Evolutionary conservation across 2,888 invertebrate genomes (phyloP).

Genomic region (Pammene fasciana): DNA sequence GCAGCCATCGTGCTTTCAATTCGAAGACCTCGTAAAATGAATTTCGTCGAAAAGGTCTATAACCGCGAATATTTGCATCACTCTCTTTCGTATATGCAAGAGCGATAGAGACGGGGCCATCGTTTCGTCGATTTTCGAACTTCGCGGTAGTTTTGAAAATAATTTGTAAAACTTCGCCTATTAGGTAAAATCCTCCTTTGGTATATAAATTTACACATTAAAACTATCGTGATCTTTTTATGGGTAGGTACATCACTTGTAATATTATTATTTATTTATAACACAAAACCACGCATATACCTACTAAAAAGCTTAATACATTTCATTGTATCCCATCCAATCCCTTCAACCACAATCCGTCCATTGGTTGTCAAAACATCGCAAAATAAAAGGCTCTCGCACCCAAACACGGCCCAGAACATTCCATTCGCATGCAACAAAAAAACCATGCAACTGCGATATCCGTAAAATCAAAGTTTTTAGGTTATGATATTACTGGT

Average conservation of each 20-base stretch:
- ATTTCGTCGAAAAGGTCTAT: too few relatives aligned
- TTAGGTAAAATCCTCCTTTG: not conserved
- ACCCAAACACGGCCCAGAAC: conserved; percentile 44
- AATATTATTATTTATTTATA: too few relatives aligned
- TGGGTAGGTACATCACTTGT: too few relatives aligned
- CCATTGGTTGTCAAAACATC: conserved; percentile 53
- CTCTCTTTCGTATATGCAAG: too few relatives aligned
- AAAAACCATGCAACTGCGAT: not conserved
- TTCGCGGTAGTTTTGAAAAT: too few relatives aligned
- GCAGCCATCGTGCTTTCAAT: not conserved
- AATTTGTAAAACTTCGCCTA: not conserved
- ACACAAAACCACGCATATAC: not conserved
- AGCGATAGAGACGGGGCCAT: too few relatives aligned
- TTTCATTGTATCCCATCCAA: conserved; percentile 20
- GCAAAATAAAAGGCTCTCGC: conserved; percentile 52
- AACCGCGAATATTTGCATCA: too few relatives aligned
- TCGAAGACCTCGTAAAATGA: not conserved
- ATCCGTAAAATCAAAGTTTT: not conserved
- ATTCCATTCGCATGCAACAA: conserved; percentile 5
- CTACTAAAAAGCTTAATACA: not conserved
- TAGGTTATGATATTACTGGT: not conserved
- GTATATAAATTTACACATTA: too few relatives aligned
- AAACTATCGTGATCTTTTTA: too few relatives aligned
- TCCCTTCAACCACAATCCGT: conserved; percentile 21
- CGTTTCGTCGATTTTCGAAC: too few relatives aligned